Evolutionary conservation across 2,888 invertebrate genomes (phyloP).

Genomic region (Heliconius hortense): DNA sequence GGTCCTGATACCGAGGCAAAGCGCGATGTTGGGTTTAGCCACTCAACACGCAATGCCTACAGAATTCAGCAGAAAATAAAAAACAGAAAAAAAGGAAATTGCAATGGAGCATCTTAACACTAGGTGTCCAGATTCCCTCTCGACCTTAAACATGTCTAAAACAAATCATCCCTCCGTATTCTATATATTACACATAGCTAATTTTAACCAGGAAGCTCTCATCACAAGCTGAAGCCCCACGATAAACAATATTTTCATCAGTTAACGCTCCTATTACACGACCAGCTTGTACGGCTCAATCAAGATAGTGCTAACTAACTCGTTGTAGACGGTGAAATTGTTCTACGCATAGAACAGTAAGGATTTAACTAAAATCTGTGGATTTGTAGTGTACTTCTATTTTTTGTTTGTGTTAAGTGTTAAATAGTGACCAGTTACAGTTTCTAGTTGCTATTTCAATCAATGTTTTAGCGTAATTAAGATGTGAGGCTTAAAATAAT

Average conservation of each 20-base stretch:
- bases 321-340: slow-evolving; percentile 36
- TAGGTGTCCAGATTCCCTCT: too few relatives aligned
- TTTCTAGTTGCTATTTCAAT: too few relatives aligned
- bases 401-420: not conserved
- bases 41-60: too few relatives aligned
- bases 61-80: too few relatives aligned
- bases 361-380: not conserved
- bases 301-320: slow-evolving; percentile 41
- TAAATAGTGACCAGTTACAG: not conserved
- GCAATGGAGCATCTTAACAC: too few relatives aligned
- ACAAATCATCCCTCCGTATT: too few relatives aligned
- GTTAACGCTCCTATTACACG: slow-evolving; percentile 38
- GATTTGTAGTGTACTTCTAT: not conserved
- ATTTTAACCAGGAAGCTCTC: slow-evolving; percentile 7
- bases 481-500: too few relatives aligned
- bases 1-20: too few relatives aligned
- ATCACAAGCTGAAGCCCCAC: slow-evolving; percentile 18
- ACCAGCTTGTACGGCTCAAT: slow-evolving; percentile 35
- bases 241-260: slow-evolving; percentile 41
- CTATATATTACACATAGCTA: not conserved
- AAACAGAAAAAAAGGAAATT: too few relatives aligned
- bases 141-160: too few relatives aligned
- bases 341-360: slow-evolving; percentile 26
- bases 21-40: too few relatives aligned
- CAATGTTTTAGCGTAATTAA: too few relatives aligned